Base-by-base conservation (phyloP, 2,888 invertebrate genomes). In the Oconnorella tubifera region DNA sequence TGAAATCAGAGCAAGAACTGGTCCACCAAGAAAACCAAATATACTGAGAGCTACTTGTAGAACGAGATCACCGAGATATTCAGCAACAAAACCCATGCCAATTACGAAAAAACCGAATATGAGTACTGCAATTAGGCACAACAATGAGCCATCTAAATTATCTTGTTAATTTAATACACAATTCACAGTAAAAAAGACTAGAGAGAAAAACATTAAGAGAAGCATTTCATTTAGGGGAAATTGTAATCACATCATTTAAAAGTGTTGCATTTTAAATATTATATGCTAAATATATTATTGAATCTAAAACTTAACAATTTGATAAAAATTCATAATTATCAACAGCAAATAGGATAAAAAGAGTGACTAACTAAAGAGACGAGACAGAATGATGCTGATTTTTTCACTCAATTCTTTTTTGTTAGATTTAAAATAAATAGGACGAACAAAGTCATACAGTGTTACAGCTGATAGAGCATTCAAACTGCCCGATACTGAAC, bases 381-480 rank as follows among this genome's bases (percentile, higher is more conserved):
- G 48, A 6, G 66, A 66, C 2, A 66, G 49, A 19, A 62, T 31
- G 28, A 59, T 40, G 31, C 51, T 62, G 19, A 32, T n/a, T 51
- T 27, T 40, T 40, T 66, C 66, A 23, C 31, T 32, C 33, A 66
- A 6, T 19, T 58, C 28, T 25, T 25, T 29, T 27, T 51, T 49
- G 19, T 58, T 58, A 23, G 29, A 6, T 49, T 27, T 48, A 68
- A 91, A 87, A 63, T 90, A 86, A 2, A 70, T 85, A 19, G 90
- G 89, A 29, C 86, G 87, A 0, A 91, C 85, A 67, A 94, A 85
- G 82, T 96, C 96, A 81, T 93, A 90, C 76, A 91, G 88, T 1
- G 91, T 89, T 33, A 94, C 90, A 1, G 95, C 93, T 0, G 95
- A 89, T 68, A 96, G 83, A 1, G 94, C 93, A 78, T 94, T 95